A percentile compares a stretch with the other conserved stretches of the same genome.
These are phyloP conservation scores for Actenoides hombroni DNA, from an alignment of 2,113 vertebrate species.

Conservation along the genomic window DNA sequence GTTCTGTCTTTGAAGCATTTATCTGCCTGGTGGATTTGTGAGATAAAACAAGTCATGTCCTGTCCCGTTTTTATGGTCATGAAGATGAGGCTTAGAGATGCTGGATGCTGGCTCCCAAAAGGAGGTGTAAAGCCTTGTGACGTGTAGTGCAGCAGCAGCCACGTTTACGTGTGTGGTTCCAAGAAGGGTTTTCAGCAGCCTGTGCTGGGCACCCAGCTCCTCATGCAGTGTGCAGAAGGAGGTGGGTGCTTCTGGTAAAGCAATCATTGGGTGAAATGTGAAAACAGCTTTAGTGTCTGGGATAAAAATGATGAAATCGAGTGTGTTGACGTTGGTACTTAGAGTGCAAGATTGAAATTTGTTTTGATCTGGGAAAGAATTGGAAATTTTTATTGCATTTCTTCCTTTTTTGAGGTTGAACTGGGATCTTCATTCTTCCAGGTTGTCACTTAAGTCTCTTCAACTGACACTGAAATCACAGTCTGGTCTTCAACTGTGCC, in stretches of 20 bases:
- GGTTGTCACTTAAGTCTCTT: background rate
- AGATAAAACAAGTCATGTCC: background rate
- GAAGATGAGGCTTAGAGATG: background rate
- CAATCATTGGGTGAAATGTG: background rate
- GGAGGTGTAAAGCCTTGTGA: background rate
- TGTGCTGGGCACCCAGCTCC: background rate
- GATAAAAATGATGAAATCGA: background rate
- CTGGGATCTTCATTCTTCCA: background rate
- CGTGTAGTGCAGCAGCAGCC: background rate
- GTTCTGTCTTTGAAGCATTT: background rate
- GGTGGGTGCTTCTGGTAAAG: background rate
- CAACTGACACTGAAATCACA: background rate
- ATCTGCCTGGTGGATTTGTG: background rate
- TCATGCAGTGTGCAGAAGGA: background rate
- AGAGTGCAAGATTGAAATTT: background rate
- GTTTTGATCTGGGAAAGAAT: background rate
- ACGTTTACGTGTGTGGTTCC: fast-evolving
- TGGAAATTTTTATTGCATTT: background rate
- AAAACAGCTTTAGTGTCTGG: background rate
- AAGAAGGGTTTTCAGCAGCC: background rate
- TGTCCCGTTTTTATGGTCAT: background rate
- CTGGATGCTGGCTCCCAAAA: background rate
- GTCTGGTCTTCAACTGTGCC: background rate
- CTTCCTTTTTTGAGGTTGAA: background rate
- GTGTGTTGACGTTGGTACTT: background rate